Conservation (phyloP, 2,113 vertebrate genomes). For the Charadrius vociferus region DNA sequence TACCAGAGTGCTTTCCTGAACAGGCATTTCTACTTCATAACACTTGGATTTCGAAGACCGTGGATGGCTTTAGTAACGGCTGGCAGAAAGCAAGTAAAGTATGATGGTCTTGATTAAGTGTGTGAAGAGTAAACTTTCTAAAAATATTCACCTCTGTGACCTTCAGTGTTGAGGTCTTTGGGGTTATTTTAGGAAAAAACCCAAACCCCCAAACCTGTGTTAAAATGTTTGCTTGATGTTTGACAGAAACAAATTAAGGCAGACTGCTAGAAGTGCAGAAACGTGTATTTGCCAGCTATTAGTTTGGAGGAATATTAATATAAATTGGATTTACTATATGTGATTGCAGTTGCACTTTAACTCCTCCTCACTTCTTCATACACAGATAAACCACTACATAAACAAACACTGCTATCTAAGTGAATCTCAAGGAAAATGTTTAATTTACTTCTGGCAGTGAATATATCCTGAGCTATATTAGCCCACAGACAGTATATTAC, state of each 20-base stretch:
- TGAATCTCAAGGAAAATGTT: background rate
- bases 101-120: background rate
- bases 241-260: slow-evolving; percentile 9
- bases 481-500: background rate
- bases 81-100: slow-evolving; percentile 37
- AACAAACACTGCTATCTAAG: background rate
- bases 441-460: background rate
- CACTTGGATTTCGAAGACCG: background rate
- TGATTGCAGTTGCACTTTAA: slow-evolving; percentile 23
- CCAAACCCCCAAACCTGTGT: background rate
- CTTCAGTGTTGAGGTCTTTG: background rate
- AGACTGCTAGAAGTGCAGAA: background rate
- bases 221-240: slow-evolving; percentile 1
- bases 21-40: background rate
- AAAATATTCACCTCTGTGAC: background rate
- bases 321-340: slow-evolving; percentile 1
- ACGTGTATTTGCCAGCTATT: background rate
- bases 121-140: slow-evolving; percentile 22
- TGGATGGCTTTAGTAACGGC: background rate
- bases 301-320: slow-evolving; percentile 21
- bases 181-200: background rate
- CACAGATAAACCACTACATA: background rate
- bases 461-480: slow-evolving; percentile 28
- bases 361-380: background rate
- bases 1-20: background rate